phyloP scores from a whole-genome alignment of 1,140 invertebrate genomes.

The Pseudomyrmex dendroicus region DNA sequence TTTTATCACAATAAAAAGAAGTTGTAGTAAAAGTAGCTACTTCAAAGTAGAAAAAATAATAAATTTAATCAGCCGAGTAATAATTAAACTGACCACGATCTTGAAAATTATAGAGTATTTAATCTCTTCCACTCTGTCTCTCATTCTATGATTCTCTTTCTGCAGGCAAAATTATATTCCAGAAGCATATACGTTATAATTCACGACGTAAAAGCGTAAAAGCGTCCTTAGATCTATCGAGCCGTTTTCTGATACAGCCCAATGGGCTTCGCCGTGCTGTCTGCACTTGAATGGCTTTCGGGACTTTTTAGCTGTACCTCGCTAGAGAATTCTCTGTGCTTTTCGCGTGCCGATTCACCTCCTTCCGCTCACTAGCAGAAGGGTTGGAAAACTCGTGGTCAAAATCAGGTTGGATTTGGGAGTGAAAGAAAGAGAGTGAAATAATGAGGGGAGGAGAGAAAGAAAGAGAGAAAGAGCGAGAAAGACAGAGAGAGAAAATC shows the following conservation, averaged over 20 bases:
- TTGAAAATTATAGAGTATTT: neutral
- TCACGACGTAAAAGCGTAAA: slow-evolving; percentile 31
- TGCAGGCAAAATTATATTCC: slow-evolving; percentile 3
- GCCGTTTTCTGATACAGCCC: slow-evolving; percentile 61
- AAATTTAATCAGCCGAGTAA: neutral
- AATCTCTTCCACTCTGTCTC: neutral
- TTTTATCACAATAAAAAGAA: neutral
- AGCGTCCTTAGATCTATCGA: slow-evolving; percentile 24
- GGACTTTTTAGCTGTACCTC: slow-evolving; percentile 60
- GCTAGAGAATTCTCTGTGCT: slow-evolving; percentile 53
- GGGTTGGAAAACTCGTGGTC: slow-evolving; percentile 73
- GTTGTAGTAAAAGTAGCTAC: neutral
- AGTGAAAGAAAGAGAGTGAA: slow-evolving; percentile 1
- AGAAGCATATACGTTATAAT: slow-evolving; percentile 1
- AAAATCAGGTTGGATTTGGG: slow-evolving; percentile 63
- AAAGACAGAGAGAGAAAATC: slow-evolving; percentile 18
- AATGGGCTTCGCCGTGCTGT: slow-evolving; percentile 5
- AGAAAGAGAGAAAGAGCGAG: slow-evolving; percentile 14
- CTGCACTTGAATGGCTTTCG: slow-evolving; percentile 46
- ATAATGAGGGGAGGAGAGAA: neutral
- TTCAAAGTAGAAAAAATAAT: slow-evolving; percentile 1
- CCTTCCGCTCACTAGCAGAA: slow-evolving; percentile 23
- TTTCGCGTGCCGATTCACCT: slow-evolving; percentile 65
- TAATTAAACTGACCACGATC: neutral
- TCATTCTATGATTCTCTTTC: neutral